Base-by-base conservation (phyloP, 2,113 vertebrate species). In the Enhydra lutris region DNA sequence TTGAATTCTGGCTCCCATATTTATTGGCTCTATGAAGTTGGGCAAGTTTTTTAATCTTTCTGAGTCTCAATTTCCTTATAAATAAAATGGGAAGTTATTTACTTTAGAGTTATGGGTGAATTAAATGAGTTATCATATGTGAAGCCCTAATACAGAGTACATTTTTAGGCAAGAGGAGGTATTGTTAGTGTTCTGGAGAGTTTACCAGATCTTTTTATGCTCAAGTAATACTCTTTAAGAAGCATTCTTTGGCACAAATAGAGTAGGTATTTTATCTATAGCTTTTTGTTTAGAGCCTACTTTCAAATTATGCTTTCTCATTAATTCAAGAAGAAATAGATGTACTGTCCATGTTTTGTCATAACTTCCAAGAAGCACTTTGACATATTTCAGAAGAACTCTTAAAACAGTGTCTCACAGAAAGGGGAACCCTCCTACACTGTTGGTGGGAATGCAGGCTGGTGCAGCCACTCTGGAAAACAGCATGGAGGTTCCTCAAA, bases 351-450 rank as follows among this genome's bases (percentile, higher is more conserved):
- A 12, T 74, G 26, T 83, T 91, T 91, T 82, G 89, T 97, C 80
- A 52, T 63, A 42, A 88, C 57, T 92, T 95, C 83, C 79, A 96
- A 34, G 94, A 95, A 96, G 42, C 1, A 92, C 15, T 17, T 88
- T 94, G 83, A 95, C 36, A 71, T 83, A 82, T 92, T 98, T 95
- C 47, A 95, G 74, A 87, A 87, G 93, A 89, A 63, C 71, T 95
- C 93, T 92, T 90, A 26, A 50, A 87, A 92, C 3, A 50, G 47
- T 36, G 36, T 69, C 31, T 91, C 45, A 85, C 8, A 59, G 74
- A 65, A 94, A 94, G n/a, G n/a, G n/a, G n/a, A n/a, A n/a, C n/a
- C n/a, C n/a, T n/a, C n/a, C n/a, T n/a, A n/a, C n/a, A n/a, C n/a
- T n/a, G n/a, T n/a, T n/a, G n/a, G n/a, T n/a, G n/a, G n/a, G n/a